Conservation (phyloP, 2,797 vertebrate species). For the Syngnathus rostellatus region DNA sequence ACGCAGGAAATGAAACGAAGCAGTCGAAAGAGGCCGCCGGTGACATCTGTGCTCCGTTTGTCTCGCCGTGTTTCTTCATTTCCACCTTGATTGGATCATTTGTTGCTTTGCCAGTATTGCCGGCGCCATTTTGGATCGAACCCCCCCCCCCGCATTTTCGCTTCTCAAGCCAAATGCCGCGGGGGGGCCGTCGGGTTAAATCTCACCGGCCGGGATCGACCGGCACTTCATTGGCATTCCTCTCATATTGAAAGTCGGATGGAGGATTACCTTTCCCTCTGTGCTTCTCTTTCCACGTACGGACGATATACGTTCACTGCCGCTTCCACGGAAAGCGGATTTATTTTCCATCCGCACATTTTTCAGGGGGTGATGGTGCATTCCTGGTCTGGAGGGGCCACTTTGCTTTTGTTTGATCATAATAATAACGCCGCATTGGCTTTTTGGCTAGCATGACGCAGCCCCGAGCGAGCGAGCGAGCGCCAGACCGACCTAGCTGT, state of each 20-base stretch:
- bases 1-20: slow-evolving; percentile 3
- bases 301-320: not conserved
- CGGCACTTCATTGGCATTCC: slow-evolving; percentile 39
- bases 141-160: too few species aligned
- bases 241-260: slow-evolving; percentile 31
- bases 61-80: not conserved
- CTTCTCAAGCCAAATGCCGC: slow-evolving; percentile 31
- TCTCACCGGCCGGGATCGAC: slow-evolving; percentile 41
- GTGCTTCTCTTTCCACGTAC: not conserved
- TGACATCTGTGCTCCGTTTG: not conserved
- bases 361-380: not conserved
- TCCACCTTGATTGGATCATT: not conserved
- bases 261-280: slow-evolving; percentile 15
- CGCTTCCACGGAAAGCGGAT: not conserved
- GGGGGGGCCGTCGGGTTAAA: slow-evolving; percentile 18
- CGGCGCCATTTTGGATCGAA: too few species aligned
- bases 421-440: too few species aligned
- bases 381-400: not conserved
- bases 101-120: not conserved
- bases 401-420: too few species aligned
- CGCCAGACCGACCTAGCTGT: not conserved
- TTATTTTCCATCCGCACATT: not conserved
- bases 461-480: too few species aligned
- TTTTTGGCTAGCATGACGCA: too few species aligned
- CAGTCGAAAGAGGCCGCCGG: not conserved